Percentiles rank a stretch among this genome's conserved stretches.
phyloP scores from a whole-genome alignment of 2,797 vertebrate species.

The Chromobotia macracanthus region DNA sequence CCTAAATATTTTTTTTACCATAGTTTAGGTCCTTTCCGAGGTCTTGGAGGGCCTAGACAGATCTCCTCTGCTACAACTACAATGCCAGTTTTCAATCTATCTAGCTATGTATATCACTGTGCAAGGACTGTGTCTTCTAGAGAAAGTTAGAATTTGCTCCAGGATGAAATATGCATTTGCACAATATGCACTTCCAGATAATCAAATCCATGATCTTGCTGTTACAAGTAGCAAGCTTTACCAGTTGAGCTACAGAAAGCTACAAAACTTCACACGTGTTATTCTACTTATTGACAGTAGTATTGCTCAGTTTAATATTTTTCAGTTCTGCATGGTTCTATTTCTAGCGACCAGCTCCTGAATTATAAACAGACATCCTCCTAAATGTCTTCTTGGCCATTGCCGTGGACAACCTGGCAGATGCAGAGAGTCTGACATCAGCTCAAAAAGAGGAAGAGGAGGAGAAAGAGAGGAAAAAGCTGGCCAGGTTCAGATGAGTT shows the following conservation, averaged over 20 bases:
- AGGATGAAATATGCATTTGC: not conserved
- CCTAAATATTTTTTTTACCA: no score
- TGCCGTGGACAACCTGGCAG: slow-evolving; percentile 97
- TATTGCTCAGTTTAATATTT: not conserved
- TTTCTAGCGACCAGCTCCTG: slow-evolving; percentile 29
- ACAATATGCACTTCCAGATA: no score
- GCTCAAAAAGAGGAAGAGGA: slow-evolving; percentile 99
- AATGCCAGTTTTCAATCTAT: not conserved
- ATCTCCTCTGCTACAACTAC: not conserved
- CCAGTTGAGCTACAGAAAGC: no score
- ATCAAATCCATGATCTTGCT: no score
- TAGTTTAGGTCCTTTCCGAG: no score
- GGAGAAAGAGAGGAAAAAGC: slow-evolving; percentile 96
- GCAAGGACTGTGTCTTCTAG: not conserved
- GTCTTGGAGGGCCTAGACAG: no score
- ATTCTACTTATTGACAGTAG: no score
- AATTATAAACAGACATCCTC: slow-evolving; percentile 86
- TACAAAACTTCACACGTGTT: no score
- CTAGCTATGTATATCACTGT: not conserved
- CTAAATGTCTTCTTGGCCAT: slow-evolving; percentile 99
- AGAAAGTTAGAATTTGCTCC: not conserved
- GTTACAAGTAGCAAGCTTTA: no score
- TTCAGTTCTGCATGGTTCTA: not conserved
- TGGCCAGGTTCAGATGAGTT: slow-evolving; percentile 85
- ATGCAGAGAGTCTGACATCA: slow-evolving; percentile 95